Evolutionary conservation across 2,113 vertebrate genomes (phyloP).

Genomic region (Microcebus griseorufus): DNA sequence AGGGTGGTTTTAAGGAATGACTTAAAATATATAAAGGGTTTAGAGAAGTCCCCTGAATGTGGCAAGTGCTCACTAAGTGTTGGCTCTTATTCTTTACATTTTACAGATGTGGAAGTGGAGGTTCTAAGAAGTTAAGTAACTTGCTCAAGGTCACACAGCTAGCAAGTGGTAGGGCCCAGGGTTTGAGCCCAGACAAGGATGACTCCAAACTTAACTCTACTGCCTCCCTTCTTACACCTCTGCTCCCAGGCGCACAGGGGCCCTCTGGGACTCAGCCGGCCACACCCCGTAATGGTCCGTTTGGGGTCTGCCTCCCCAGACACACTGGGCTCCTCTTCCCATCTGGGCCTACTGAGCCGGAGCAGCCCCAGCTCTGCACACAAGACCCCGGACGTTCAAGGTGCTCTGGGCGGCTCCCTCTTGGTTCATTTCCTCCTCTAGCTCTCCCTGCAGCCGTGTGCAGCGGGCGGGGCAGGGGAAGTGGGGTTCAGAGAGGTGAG

Average conservation of each 20-base stretch:
- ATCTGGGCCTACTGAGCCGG: not conserved
- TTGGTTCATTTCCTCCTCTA: not conserved
- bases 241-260: not conserved
- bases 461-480: not conserved
- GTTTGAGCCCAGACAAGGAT: not conserved
- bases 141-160: not conserved
- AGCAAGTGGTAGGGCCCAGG: not conserved
- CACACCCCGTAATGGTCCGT: not conserved
- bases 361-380: not conserved
- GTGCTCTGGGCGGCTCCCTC: not conserved
- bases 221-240: not conserved
- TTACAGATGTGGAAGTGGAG: not conserved
- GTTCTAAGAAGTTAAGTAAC: not conserved
- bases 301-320: not conserved
- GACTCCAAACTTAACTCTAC: not conserved
- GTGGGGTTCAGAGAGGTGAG: too few species aligned
- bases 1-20: not conserved
- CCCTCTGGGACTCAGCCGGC: not conserved
- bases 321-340: not conserved
- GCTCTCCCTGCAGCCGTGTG: not conserved
- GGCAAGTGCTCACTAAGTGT: not conserved
- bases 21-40: not conserved
- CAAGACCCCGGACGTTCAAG: not conserved
- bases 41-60: not conserved
- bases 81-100: not conserved